A percentile compares a stretch with the other conserved stretches of the same genome.
Conservation (phyloP, 2,888 invertebrate species). For the Maniola hyperantus region DNA sequence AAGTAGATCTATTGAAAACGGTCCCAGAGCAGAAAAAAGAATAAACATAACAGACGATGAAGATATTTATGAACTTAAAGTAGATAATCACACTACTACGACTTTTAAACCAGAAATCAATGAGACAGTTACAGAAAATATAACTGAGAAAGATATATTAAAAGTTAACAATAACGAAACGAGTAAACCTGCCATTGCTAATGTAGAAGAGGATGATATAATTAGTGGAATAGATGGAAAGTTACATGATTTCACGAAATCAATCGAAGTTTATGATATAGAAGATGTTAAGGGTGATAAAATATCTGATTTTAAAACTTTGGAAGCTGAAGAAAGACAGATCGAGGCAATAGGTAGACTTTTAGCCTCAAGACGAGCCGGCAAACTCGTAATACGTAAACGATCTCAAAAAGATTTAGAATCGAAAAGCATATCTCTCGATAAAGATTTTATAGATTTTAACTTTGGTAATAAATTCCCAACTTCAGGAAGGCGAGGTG, state of each 20-base stretch:
- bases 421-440: conserved; percentile 64
- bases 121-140: conserved; percentile 36
- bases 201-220: conserved; percentile 53
- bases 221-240: conserved; percentile 74
- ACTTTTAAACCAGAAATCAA: conserved; percentile 36
- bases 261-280: conserved; percentile 73
- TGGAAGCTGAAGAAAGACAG: conserved; percentile 77
- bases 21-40: conserved; percentile 58
- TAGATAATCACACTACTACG: conserved; percentile 43
- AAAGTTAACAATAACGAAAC: conserved; percentile 52
- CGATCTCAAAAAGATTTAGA: conserved; percentile 71
- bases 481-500: conserved; percentile 64
- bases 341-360: conserved; percentile 77
- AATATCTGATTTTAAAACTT: conserved; percentile 62
- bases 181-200: conserved; percentile 50
- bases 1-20: conserved; percentile 41
- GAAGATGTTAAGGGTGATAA: conserved; percentile 70
- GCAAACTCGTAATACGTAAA: conserved; percentile 68
- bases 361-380: conserved; percentile 66
- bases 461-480: conserved; percentile 70
- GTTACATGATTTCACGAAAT: conserved; percentile 66
- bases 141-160: conserved; percentile 39
- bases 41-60: conserved; percentile 56
- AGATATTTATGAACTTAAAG: conserved; percentile 45
- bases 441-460: conserved; percentile 64